These are phyloP conservation scores for Rissa tridactyla DNA, from an alignment of 2,113 vertebrate genomes.

Conservation along the genomic window DNA sequence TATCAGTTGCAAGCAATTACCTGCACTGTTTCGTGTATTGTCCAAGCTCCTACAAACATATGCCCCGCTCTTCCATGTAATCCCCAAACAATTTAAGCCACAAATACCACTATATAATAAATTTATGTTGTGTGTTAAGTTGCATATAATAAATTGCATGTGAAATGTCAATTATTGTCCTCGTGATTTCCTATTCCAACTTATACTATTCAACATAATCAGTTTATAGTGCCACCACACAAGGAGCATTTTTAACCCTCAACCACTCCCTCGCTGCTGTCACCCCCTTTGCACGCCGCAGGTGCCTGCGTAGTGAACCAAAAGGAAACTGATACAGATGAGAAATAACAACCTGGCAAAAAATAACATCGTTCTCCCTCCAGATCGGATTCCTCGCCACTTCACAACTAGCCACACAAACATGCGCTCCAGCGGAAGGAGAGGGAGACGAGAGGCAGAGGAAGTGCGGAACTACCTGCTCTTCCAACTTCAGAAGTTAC, in stretches of 20 bases:
- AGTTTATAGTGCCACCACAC: neutral
- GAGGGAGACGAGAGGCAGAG: neutral
- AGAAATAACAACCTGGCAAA: neutral
- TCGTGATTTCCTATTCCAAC: neutral
- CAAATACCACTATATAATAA: neutral
- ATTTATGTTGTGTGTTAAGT: neutral
- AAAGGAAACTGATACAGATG: neutral
- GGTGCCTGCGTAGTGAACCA: neutral
- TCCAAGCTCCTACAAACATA: neutral
- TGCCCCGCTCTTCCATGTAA: neutral
- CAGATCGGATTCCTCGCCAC: neutral
- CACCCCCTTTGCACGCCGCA: neutral
- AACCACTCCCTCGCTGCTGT: neutral
- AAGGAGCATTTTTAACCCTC: neutral
- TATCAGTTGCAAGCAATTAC: neutral
- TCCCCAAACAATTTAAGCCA: neutral
- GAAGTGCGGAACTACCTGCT: neutral
- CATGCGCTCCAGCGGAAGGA: neutral
- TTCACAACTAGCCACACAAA: neutral
- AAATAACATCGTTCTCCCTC: neutral
- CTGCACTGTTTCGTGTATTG: neutral
- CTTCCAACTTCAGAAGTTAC: neutral
- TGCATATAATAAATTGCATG: neutral
- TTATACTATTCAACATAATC: neutral
- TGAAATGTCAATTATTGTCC: neutral